Evolutionary conservation across 2,797 vertebrate species (phyloP), one percentile per base, ranked within the genome.

Genomic region (Antennarius maculatus): DNA sequence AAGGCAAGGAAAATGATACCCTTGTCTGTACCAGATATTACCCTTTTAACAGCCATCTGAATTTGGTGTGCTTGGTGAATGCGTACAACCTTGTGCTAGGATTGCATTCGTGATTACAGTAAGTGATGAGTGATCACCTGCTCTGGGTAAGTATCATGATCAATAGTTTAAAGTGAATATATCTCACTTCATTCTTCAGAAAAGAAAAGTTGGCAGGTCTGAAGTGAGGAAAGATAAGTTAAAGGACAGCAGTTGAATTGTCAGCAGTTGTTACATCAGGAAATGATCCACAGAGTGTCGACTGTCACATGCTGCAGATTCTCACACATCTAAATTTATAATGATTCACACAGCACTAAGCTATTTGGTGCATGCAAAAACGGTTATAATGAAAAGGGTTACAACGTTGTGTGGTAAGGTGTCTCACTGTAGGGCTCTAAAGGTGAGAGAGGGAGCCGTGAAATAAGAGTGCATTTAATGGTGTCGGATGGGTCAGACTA

Each of bases 1-100:
- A 80, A 42, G 74, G 14, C 55, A 79, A 71, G 56, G 29, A 79
- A 79, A 76, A 76, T 51, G 49, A 82, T 81, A 54, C 65, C 31
- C 31, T 34, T 34, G 31, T 72, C 54, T 55, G 58, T 28, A 58
- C 42, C 51, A 65, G 68, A 73, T 69, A 4, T 47, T 74, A 70
- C 81, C 6, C 12, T 78, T 47, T 14, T 28, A 18, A 51, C 55
- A 67, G 31, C 31, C 31, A 34, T 34, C 31, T 34, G 31, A 5
- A 34, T 34, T 34, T 34, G 31, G 31, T 34, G 31, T 34, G 31
- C 31, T 17, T 61, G 54, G 39, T 39, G 41, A 42, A 42, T 17
- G 15, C 31, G 54, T 14, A 8, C 14, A 43, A 60, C 53, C 23
- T 18, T 7, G n/a, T 18, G 43, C 23, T n/a, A 16, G 41, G 37